phyloP scores from a whole-genome alignment of 2,888 invertebrate genomes.

The Pedicia rivosa region DNA sequence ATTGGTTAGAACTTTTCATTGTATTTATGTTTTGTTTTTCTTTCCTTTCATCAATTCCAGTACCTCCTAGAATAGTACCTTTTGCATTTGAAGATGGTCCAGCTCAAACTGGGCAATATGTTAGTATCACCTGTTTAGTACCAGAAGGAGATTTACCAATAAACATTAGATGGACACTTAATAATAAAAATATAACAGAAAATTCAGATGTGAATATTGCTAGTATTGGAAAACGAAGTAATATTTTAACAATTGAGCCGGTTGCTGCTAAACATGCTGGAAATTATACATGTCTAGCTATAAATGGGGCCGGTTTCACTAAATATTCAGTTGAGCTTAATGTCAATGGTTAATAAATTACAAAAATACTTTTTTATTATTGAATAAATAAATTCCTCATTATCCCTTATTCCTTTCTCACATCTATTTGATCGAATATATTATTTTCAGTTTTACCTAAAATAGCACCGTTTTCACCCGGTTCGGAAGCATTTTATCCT shows the following conservation, averaged over 20 bases:
- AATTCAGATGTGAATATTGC: constrained; percentile 34
- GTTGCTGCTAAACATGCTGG: constrained; percentile 52
- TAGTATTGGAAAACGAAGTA: constrained; percentile 46
- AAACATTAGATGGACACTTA: constrained; percentile 43
- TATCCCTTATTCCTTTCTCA: too few relatives aligned
- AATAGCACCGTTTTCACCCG: constrained; percentile 68
- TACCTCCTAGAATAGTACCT: constrained; percentile 34
- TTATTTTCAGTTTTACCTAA: constrained; percentile 60
- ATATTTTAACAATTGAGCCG: constrained; percentile 52
- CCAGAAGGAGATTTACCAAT: constrained; percentile 49
- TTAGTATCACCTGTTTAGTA: constrained; percentile 41
- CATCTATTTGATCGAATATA: too few relatives aligned
- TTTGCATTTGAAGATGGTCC: constrained; percentile 42
- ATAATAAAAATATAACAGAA: constrained; percentile 24
- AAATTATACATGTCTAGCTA: constrained; percentile 57
- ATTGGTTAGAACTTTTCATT: constrained; percentile 41
- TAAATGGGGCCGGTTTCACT: constrained; percentile 53
- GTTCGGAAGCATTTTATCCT: constrained; percentile 55
- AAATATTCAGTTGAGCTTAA: constrained; percentile 50
- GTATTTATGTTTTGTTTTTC: constrained; percentile 31
- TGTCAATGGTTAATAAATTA: constrained; percentile 51
- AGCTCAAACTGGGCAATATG: constrained; percentile 41
- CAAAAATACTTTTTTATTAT: too few relatives aligned
- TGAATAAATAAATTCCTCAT: too few relatives aligned
- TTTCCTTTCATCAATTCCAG: constrained; percentile 9